Evolutionary conservation across 2,797 vertebrate species (phyloP), one percentile per base, ranked within the genome.

Genomic region (Momotus momota): DNA sequence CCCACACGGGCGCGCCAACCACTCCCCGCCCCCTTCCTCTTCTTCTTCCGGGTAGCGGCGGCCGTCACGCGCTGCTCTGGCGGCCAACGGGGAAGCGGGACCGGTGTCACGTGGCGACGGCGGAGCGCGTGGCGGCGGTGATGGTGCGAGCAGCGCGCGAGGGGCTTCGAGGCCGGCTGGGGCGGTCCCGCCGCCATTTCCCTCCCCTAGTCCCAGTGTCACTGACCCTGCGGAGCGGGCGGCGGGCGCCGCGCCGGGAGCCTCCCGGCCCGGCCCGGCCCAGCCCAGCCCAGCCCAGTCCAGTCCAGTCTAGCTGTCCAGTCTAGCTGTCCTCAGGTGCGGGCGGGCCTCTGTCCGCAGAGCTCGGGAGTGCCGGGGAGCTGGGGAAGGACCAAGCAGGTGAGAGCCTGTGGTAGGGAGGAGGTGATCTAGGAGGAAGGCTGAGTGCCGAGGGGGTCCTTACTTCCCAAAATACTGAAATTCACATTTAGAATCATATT

Each of bases 31-130:
- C 49, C 43, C 16, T 10, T 19, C 22, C 60, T 19, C n/a, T 92
- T 80, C 93, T 73, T 71, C 23, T 90, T 93, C 90, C 93, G 90
- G 93, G 48, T 54, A 16, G n/a, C 69, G 64, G 54, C 31, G 13
- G 62, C 72, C 27, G 40, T 10, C 45, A 26, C 25, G 54, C 27
- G 35, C 9, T 25, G 14, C 35, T 3, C 8, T 70, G 79, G 60
- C 33, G 22, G 73, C 72, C 35, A 40, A 19, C 2, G 38, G 38
- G 33, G 45, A 7, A 35, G 64, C 5, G 45, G 27, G 23, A 33
- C 25, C 9, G 52, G 15, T 10, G 40, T 22, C 61, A 40, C 55
- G 45, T 13, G 33, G 27, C 12, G 5, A 2, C 14, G 46, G 78
- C 8, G 51, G 14, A 20, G 66, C 66, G 46, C 80, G 46, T 22